These are phyloP conservation scores for Agrilus mali DNA, from an alignment of 2,888 invertebrate genomes.

Conservation along the genomic window DNA sequence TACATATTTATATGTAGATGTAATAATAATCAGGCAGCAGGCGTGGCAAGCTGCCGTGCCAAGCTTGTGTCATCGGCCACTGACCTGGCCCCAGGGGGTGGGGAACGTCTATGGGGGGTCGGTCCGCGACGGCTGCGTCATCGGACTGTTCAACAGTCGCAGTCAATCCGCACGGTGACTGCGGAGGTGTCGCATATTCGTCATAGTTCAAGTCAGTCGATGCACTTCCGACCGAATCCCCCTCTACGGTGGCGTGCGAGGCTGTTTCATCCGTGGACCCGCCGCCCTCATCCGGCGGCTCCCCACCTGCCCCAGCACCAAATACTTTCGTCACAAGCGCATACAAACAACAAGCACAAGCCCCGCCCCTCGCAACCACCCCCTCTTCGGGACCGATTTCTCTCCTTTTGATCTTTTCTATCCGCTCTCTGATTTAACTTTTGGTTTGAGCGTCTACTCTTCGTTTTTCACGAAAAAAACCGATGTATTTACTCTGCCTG, in stretches of 20 bases:
- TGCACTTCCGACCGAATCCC: slow-evolving; percentile 3
- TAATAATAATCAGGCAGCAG: background rate
- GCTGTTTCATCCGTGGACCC: slow-evolving; percentile 15
- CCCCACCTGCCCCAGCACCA: slow-evolving; percentile 19
- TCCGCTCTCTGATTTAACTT: too few relatives aligned
- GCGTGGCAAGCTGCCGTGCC: slow-evolving; percentile 22
- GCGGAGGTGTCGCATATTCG: slow-evolving; percentile 14
- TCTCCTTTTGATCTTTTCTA: too few relatives aligned
- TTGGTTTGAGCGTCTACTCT: too few relatives aligned
- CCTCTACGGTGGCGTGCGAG: slow-evolving; percentile 3
- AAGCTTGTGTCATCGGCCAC: slow-evolving; percentile 28
- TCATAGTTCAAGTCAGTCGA: slow-evolving; percentile 10
- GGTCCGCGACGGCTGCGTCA: slow-evolving; percentile 17
- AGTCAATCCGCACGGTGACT: slow-evolving; percentile 13
- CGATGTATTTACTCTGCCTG: too few relatives aligned
- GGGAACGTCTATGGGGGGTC: slow-evolving; percentile 23
- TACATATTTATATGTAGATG: slow-evolving; percentile 6
- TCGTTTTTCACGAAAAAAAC: too few relatives aligned
- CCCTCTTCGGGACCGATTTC: background rate
- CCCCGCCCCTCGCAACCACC: slow-evolving; percentile 20
- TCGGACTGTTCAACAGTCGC: slow-evolving; percentile 17
- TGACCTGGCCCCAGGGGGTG: slow-evolving; percentile 36
- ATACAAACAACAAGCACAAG: slow-evolving; percentile 31
- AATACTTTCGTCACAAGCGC: slow-evolving; percentile 25
- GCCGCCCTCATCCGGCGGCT: slow-evolving; percentile 25